A percentile compares a stretch with the other conserved stretches of the same genome.
phyloP scores from a whole-genome alignment of 2,888 invertebrate genomes.

The Loripinus fragilis region DNA sequence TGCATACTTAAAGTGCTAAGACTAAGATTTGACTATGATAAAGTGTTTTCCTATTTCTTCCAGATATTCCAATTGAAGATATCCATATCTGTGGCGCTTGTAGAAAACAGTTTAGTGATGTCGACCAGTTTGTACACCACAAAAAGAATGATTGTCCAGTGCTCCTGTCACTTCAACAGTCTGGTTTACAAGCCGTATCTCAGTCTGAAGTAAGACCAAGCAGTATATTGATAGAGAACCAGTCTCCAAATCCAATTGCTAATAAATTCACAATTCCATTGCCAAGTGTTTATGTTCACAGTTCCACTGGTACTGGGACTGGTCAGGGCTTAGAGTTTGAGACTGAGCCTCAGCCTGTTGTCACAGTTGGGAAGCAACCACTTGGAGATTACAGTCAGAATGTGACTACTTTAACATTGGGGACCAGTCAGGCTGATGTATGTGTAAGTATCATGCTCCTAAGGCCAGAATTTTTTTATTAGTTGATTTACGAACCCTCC shows the following conservation, averaged over 20 bases:
- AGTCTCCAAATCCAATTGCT: not conserved
- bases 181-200: not conserved
- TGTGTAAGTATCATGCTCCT: not conserved
- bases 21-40: not conserved
- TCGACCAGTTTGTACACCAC: constrained; percentile 72
- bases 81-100: constrained; percentile 79
- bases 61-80: not conserved
- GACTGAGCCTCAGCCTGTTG: not conserved
- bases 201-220: not conserved
- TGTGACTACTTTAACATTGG: not conserved
- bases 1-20: too few species aligned
- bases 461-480: too few species aligned
- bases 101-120: constrained; percentile 71
- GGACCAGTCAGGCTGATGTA: not conserved
- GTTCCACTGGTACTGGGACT: not conserved
- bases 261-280: not conserved
- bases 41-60: not conserved
- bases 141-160: constrained; percentile 69
- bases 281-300: constrained; percentile 17
- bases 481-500: too few species aligned
- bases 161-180: constrained; percentile 42
- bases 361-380: not conserved
- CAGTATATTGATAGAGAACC: not conserved
- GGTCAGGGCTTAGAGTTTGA: not conserved
- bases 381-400: not conserved